phyloP scores from a whole-genome alignment of 2,797 vertebrate genomes.

The Simalia tracyae region DNA sequence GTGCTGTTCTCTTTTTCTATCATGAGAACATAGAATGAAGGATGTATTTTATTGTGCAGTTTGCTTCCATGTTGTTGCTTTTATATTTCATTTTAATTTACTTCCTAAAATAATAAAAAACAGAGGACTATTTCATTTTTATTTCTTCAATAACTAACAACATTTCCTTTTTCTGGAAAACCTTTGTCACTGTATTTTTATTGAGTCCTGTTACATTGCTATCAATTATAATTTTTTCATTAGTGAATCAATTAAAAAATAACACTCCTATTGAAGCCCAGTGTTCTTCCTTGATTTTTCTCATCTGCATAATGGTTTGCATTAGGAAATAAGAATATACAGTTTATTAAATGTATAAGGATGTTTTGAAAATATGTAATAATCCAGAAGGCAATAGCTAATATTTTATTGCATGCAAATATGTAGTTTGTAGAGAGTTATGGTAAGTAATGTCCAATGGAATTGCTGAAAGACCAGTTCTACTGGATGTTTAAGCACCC shows the following conservation, averaged over 20 bases:
- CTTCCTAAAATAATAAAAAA: background rate
- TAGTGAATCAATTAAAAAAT: no score
- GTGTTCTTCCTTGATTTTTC: background rate
- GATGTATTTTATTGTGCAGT: background rate
- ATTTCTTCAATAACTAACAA: background rate
- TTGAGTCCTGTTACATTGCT: background rate
- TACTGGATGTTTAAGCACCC: no score
- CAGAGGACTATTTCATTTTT: background rate
- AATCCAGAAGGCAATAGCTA: no score
- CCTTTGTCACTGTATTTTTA: background rate
- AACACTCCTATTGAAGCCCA: no score
- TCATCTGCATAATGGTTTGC: no score
- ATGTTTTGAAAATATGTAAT: no score
- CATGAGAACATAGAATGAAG: background rate
- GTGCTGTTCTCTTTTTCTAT: background rate
- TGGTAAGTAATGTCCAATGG: no score
- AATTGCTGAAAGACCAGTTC: no score
- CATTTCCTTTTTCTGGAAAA: background rate
- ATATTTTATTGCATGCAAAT: no score
- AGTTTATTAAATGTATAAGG: no score
- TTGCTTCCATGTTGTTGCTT: background rate
- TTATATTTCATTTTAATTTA: background rate
- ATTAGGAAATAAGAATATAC: no score
- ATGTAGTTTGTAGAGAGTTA: no score
- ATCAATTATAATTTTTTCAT: background rate